Base-by-base conservation (phyloP, 2,888 invertebrate species). In the Heliconius hortense region DNA sequence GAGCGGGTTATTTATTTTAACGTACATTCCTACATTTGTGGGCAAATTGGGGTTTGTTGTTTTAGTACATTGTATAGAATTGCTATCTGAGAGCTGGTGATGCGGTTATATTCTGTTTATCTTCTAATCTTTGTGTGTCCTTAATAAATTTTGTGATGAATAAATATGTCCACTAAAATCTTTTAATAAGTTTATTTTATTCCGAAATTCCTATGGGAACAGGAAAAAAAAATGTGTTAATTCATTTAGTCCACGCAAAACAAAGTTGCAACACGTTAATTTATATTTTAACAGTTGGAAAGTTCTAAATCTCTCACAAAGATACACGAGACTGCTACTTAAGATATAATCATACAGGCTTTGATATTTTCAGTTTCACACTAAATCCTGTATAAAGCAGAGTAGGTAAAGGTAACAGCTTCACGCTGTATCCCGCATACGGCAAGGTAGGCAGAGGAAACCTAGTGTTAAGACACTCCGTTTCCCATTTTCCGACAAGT, bases 1-100 rank as follows among this genome's bases (percentile, higher is more conserved):
- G 64, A 73, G 73, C 66, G 43, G 24, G 68, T 66, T 77, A 77
- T 77, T 77, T 66, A 75, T 77, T 77, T 77, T 70, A 73, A 53
- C 72, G 67, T 63, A 75, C 53, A 56, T 70, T 77, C 72, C 60
- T 66, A 72, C 72, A 64, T 72, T 77, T 53, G 60, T 66, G 39
- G 66, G 64, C 70, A 74, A 70, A 74, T 35, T 56, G 21, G 48
- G 69, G 62, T 48, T 56, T 70, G 74, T 74, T 74, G 70, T 74
- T 74, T 70, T 74, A 70, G 69, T 74, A 62, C 63, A 31, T 18
- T 74, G 39, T 74, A 64, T 70, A 43, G 63, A 64, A 70, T 43
- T 74, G 70, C 64, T 64, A 70, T 70, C 69, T 68, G 73, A 73
- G 66, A 67, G 68, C 66, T 31, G 66, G 35, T 68, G 63, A 53